These are phyloP conservation scores for Lynx canadensis DNA, from an alignment of 2,113 vertebrate species.

Conservation along the genomic window DNA sequence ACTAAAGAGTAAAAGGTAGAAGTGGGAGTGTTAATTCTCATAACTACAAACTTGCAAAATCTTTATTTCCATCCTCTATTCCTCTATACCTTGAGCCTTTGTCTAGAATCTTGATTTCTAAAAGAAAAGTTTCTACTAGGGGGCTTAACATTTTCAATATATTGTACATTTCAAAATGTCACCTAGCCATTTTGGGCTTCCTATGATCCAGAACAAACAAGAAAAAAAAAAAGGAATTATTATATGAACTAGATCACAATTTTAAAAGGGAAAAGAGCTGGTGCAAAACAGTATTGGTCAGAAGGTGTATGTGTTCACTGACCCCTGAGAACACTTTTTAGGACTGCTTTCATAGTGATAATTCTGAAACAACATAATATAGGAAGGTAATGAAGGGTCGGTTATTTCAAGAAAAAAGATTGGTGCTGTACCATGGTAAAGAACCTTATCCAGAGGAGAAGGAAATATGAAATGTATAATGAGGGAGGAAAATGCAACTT, in stretches of 20 bases:
- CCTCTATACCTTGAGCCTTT: too few relatives aligned
- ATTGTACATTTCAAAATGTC: background rate
- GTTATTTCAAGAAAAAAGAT: background rate
- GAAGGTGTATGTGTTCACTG: background rate
- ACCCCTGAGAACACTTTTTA: background rate
- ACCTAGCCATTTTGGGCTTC: background rate
- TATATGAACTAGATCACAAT: background rate
- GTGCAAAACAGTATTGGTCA: background rate
- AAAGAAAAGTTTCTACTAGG: background rate
- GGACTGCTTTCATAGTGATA: background rate
- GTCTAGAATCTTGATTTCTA: background rate
- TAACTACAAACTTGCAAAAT: background rate
- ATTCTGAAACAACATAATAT: background rate
- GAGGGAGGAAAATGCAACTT: background rate
- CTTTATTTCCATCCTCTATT: background rate
- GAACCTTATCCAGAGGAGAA: background rate
- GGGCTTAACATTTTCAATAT: background rate
- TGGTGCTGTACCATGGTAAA: background rate
- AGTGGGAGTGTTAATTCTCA: background rate
- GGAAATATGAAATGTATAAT: background rate
- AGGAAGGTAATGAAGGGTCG: background rate
- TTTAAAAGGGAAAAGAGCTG: background rate
- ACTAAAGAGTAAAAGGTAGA: background rate
- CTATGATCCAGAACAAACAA: background rate
- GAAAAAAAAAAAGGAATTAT: background rate